A percentile compares a stretch with the other conserved stretches of the same genome.
Evolutionary conservation across 2,113 vertebrate genomes (phyloP).

Genomic region (Tragelaphus buxtoni): DNA sequence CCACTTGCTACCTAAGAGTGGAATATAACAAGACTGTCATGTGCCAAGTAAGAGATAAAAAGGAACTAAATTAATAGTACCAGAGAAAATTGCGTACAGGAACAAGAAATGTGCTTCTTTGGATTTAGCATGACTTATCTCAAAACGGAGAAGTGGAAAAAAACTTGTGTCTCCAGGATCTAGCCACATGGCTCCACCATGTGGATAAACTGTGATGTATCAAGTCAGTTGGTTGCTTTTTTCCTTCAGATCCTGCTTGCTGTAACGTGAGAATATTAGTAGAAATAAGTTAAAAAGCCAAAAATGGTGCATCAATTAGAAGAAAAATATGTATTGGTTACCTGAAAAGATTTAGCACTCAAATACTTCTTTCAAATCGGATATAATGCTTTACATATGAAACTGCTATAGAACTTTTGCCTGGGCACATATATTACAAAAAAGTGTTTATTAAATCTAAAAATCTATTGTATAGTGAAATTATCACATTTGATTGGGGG

Average conservation of each 20-base stretch:
- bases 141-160: background rate
- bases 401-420: conserved; percentile 28
- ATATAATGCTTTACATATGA: background rate
- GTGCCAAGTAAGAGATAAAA: background rate
- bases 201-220: conserved; percentile 64
- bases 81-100: background rate
- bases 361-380: conserved; percentile 12
- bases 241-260: background rate
- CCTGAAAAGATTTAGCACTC: background rate
- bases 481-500: background rate
- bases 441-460: background rate
- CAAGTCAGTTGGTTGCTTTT: background rate
- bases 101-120: conserved; percentile 5
- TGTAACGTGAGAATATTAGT: background rate
- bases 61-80: background rate
- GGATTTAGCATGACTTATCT: conserved; percentile 32
- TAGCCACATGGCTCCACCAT: conserved; percentile 69
- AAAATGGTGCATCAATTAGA: background rate
- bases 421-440: background rate
- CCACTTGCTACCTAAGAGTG: background rate
- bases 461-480: conserved; percentile 3
- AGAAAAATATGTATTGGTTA: background rate
- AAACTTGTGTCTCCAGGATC: conserved; percentile 36
- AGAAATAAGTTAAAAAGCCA: conserved; percentile 19
- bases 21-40: background rate